phyloP scores from a whole-genome alignment of 1,140 invertebrate genomes.

The Drosophila repleta region DNA sequence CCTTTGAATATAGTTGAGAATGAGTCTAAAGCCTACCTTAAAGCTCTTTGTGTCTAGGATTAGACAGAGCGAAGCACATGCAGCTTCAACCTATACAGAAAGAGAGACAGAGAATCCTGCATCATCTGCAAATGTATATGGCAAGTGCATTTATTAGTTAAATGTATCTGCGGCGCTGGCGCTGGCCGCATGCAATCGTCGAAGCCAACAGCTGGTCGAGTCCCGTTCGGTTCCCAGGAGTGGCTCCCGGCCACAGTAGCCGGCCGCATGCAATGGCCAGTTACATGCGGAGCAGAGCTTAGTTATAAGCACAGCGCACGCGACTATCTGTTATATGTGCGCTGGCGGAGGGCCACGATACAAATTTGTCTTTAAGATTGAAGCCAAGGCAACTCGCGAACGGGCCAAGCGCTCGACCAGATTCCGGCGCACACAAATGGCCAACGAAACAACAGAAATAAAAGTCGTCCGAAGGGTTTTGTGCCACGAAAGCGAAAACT shows the following conservation, averaged over 20 bases:
- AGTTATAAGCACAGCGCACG: slow-evolving; percentile 59
- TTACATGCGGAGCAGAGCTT: slow-evolving; percentile 29
- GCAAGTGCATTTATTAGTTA: slow-evolving; percentile 40
- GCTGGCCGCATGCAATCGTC: slow-evolving; percentile 25
- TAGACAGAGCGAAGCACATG: too few species aligned
- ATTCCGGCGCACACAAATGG: slow-evolving; percentile 17
- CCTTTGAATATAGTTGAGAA: too few species aligned
- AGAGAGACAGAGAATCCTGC: slow-evolving; percentile 3
- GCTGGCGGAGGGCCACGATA: not conserved
- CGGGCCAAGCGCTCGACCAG: not conserved
- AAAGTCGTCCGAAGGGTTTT: slow-evolving; percentile 2
- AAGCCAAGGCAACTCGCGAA: slow-evolving; percentile 21
- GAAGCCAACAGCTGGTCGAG: slow-evolving; percentile 21
- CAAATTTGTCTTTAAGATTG: slow-evolving; percentile 42
- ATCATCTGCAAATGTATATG: slow-evolving; percentile 26
- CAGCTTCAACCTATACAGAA: too few species aligned
- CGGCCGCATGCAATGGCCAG: slow-evolving; percentile 19
- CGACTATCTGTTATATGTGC: slow-evolving; percentile 55
- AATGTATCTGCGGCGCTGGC: slow-evolving; percentile 23
- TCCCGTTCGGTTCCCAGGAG: slow-evolving; percentile 9
- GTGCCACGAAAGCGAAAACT: slow-evolving; percentile 12
- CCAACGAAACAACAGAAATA: not conserved
- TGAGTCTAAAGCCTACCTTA: too few species aligned
- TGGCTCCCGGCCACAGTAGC: not conserved
- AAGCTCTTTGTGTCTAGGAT: too few species aligned